Evolutionary conservation across 2,888 invertebrate genomes (phyloP).

Genomic region (Bembecia ichneumoniformis): DNA sequence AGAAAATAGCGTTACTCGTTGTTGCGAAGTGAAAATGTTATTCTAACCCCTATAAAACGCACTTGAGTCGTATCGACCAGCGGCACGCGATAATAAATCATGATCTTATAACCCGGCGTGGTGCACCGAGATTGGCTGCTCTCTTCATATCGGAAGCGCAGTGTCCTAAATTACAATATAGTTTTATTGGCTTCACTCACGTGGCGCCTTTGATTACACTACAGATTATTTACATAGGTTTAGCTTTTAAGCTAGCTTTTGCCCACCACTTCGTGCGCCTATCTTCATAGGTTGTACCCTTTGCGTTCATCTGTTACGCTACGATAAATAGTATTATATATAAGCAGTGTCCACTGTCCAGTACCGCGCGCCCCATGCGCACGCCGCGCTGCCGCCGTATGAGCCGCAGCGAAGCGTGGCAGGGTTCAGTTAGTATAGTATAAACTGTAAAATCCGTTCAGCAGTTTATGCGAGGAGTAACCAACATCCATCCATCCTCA

Average conservation of each 20-base stretch:
- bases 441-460: too few species aligned
- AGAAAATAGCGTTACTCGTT: too few species aligned
- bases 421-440: too few species aligned
- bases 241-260: background rate
- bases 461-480: too few species aligned
- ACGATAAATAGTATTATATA: too few species aligned
- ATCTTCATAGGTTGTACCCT: too few species aligned
- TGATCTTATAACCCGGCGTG: conserved; percentile 27
- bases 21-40: background rate
- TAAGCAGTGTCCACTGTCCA: too few species aligned
- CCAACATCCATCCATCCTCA: too few species aligned
- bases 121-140: conserved; percentile 21
- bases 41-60: conserved; percentile 28
- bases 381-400: too few species aligned
- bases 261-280: background rate
- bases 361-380: too few species aligned
- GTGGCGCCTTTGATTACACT: background rate
- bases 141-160: conserved; percentile 3
- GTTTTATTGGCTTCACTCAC: background rate
- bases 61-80: conserved; percentile 27
- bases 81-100: conserved; percentile 31
- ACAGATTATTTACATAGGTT: background rate
- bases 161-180: background rate
- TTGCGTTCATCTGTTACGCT: too few species aligned
- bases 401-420: too few species aligned